These are phyloP conservation scores for Brachyhypopomus gauderio DNA, from an alignment of 2,113 vertebrate genomes.

Conservation along the genomic window DNA sequence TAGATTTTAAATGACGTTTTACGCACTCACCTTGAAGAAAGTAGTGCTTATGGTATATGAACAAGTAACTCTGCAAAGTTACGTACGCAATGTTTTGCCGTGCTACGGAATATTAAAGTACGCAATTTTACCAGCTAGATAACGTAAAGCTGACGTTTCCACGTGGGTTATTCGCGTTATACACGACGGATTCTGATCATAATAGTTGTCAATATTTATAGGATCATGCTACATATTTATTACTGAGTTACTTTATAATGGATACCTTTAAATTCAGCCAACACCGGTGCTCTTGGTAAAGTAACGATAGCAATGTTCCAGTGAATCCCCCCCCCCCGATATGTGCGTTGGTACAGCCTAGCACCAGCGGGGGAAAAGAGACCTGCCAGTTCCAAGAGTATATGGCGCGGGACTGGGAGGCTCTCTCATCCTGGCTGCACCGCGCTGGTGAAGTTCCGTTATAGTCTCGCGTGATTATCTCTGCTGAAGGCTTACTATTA, in stretches of 20 bases:
- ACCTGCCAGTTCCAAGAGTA: too few relatives aligned
- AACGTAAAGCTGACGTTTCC: neutral
- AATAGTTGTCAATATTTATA: neutral
- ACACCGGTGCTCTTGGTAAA: neutral
- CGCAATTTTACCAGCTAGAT: constrained; percentile 23
- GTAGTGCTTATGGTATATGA: neutral
- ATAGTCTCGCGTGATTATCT: too few relatives aligned
- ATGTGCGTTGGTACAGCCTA: neutral
- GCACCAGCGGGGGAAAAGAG: neutral
- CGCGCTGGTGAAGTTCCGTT: too few relatives aligned
- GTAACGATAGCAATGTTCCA: neutral
- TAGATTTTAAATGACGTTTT: neutral
- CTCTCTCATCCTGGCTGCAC: too few relatives aligned
- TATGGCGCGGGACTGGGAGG: too few relatives aligned
- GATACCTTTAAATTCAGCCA: neutral
- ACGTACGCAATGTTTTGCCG: neutral
- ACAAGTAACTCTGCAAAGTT: neutral
- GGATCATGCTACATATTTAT: too few relatives aligned
- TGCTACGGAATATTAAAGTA: neutral
- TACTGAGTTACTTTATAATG: neutral
- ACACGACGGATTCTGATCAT: neutral
- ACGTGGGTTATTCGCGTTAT: neutral
- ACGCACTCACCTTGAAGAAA: constrained; percentile 42
- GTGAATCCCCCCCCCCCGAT: neutral
- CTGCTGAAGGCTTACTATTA: too few relatives aligned